phyloP scores from a whole-genome alignment of 2,888 invertebrate species.

The Baccha elongata region DNA sequence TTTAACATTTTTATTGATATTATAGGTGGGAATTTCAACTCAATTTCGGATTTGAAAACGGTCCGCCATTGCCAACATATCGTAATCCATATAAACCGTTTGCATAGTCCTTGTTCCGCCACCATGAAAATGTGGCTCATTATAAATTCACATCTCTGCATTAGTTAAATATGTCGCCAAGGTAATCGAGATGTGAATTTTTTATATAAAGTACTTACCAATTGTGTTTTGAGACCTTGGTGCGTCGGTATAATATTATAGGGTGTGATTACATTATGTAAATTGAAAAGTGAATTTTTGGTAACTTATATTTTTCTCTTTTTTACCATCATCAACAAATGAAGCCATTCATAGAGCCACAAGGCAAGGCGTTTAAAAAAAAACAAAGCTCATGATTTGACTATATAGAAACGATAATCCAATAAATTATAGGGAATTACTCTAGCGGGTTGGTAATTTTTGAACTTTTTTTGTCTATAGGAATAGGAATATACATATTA shows the following conservation, averaged over 20 bases:
- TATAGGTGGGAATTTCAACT: conserved; percentile 67
- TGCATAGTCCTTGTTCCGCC: background rate
- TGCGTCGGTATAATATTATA: too few species aligned
- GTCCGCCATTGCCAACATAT: conserved; percentile 13
- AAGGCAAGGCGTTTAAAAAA: conserved; percentile 20
- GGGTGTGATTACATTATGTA: conserved; percentile 55
- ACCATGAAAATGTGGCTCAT: background rate
- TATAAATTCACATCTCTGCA: conserved; percentile 21
- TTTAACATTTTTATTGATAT: conserved; percentile 68
- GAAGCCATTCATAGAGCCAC: conserved; percentile 35
- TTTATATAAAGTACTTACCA: conserved; percentile 36
- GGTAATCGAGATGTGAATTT: conserved; percentile 67
- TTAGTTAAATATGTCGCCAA: conserved; percentile 64
- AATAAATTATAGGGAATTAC: conserved; percentile 46
- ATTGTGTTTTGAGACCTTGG: background rate
- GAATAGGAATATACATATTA: conserved; percentile 26
- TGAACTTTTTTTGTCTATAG: background rate
- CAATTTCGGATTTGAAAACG: conserved; percentile 64
- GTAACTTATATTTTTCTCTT: too few species aligned
- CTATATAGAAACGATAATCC: background rate
- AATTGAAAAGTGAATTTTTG: conserved; percentile 67
- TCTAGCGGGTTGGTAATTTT: background rate
- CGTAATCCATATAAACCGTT: background rate
- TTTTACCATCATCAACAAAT: conserved; percentile 36
- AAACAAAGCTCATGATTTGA: conserved; percentile 31